Conservation (phyloP, 2,113 vertebrate genomes). For the Ciconia stormi region DNA sequence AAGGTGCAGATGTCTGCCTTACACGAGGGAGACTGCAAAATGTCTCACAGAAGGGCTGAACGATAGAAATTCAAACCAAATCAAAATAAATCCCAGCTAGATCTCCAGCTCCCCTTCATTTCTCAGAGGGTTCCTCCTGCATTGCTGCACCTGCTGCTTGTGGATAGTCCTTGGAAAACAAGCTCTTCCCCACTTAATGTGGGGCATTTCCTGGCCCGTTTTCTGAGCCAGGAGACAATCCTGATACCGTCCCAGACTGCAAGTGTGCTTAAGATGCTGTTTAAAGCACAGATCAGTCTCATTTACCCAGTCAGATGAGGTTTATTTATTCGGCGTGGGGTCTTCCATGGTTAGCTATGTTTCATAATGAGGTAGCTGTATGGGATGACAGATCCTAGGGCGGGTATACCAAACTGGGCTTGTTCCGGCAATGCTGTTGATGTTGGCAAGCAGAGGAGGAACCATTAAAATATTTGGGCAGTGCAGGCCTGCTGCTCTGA, state of each 20-base stretch:
- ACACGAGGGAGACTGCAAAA: neutral
- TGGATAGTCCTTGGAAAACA: neutral
- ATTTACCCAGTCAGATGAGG: neutral
- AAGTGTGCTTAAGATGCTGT: neutral
- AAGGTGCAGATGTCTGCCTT: neutral
- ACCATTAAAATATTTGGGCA: neutral
- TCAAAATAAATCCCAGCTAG: neutral
- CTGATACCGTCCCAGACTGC: neutral
- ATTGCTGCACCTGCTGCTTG: neutral
- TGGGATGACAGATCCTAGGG: neutral
- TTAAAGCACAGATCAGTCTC: neutral
- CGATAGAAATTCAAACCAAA: neutral
- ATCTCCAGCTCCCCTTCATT: neutral
- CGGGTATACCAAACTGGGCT: neutral
- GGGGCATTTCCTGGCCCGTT: neutral
- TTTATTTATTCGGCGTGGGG: accelerated
- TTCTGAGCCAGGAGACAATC: neutral
- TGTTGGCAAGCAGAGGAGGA: neutral
- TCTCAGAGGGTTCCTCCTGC: neutral
- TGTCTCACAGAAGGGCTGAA: neutral
- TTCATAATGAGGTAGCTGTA: neutral
- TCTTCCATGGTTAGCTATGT: neutral
- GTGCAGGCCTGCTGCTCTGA: neutral
- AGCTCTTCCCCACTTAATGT: neutral
- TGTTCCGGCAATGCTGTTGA: neutral